Evolutionary conservation across 64 coral and sea anemone species (phyloP).

Genomic region (Trachythela sp.): DNA sequence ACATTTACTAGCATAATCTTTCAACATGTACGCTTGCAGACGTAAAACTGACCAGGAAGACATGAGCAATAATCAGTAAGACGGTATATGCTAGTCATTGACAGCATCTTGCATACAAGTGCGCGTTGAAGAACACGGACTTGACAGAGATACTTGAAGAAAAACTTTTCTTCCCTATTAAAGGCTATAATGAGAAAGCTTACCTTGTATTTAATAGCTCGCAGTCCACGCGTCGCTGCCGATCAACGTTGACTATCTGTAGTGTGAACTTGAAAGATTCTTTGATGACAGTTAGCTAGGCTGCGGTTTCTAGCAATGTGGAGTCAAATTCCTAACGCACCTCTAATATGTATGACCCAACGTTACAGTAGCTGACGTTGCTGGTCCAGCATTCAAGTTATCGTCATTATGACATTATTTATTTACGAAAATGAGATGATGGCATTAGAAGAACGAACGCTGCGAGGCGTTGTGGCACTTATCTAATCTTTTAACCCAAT

Average conservation of each 20-base stretch:
- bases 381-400: background rate
- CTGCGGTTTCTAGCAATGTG: background rate
- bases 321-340: background rate
- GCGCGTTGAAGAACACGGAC: background rate
- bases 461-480: background rate
- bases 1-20: too few species aligned
- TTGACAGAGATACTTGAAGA: background rate
- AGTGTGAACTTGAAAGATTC: constrained; percentile 1
- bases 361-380: background rate
- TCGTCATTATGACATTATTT: background rate
- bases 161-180: background rate
- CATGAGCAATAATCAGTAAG: too few species aligned
- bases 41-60: too few species aligned
- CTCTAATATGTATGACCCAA: background rate
- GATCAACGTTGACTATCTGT: background rate
- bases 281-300: background rate
- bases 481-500: constrained; percentile 14
- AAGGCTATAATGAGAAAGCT: background rate
- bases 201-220: background rate
- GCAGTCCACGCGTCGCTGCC: background rate
- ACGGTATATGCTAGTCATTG: too few species aligned
- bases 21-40: too few species aligned
- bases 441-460: background rate
- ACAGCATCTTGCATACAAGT: background rate
- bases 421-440: constrained; percentile 10